phyloP scores from a whole-genome alignment of 35 echinoderm and acorn worm genomes.

The Diadema setosum region DNA sequence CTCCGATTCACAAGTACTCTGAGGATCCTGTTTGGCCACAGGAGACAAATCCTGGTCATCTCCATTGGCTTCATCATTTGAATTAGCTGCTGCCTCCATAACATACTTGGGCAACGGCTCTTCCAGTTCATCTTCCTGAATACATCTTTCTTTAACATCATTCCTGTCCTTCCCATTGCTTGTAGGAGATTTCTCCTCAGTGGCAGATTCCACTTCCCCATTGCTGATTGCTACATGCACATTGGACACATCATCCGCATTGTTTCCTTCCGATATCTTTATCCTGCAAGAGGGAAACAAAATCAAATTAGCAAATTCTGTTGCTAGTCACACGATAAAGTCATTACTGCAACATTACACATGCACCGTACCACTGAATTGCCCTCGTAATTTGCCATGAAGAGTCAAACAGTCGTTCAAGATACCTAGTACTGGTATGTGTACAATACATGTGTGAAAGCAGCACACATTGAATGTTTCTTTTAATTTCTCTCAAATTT shows the following conservation, averaged over 20 bases:
- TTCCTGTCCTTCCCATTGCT: not conserved
- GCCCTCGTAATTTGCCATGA: no score
- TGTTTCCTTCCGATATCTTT: not conserved
- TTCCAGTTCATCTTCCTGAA: not conserved
- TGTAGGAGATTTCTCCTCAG: not conserved
- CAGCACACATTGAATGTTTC: no score
- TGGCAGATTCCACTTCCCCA: not conserved
- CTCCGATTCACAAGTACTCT: not conserved
- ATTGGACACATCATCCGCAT: not conserved
- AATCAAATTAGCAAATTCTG: no score
- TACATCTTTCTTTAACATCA: not conserved
- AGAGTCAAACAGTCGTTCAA: no score
- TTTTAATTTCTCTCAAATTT: no score
- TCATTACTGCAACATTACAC: no score
- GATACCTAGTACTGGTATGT: no score
- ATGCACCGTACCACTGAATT: no score
- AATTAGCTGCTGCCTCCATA: not conserved
- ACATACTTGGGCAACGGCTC: not conserved
- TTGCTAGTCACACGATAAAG: no score
- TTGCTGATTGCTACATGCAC: not conserved
- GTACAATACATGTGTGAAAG: no score
- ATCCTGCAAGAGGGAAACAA: not conserved
- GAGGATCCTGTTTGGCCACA: not conserved
- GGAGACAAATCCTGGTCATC: no score
- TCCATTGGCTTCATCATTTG: not conserved